Conservation (phyloP, 2,113 vertebrate genomes). For the Empidonax alnorum region DNA sequence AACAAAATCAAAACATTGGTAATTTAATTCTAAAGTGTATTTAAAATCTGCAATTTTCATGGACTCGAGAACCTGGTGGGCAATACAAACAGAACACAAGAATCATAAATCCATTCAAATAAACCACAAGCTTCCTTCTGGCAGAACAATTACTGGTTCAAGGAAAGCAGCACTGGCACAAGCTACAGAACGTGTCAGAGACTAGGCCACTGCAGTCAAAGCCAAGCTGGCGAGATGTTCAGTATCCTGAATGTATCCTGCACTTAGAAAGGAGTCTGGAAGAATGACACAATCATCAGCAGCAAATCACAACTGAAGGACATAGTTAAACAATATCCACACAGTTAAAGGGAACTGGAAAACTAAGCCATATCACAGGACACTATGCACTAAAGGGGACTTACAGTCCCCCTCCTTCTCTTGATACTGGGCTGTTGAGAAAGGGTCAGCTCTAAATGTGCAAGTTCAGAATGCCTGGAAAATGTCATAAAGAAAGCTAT, state of each 20-base stretch:
- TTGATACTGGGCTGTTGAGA: not conserved
- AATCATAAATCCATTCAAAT: not conserved
- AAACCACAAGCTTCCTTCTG: not conserved
- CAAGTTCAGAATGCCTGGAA: not conserved
- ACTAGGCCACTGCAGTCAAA: not conserved
- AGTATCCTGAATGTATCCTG: not conserved
- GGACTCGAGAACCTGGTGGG: not conserved
- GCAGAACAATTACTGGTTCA: not conserved
- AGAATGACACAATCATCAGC: not conserved
- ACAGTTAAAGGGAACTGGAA: not conserved
- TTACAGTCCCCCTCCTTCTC: accelerated
- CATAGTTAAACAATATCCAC: not conserved
- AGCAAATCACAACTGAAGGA: not conserved
- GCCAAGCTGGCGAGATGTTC: not conserved
- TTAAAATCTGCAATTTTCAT: not conserved
- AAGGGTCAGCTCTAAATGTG: not conserved
- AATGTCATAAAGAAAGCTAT: not conserved
- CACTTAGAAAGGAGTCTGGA: not conserved
- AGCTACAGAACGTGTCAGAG: not conserved
- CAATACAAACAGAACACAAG: not conserved
- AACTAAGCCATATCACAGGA: not conserved
- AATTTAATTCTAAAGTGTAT: not conserved
- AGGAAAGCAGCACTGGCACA: not conserved
- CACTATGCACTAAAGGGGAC: not conserved
- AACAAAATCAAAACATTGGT: not conserved